Base-by-base conservation (phyloP, 2,113 vertebrate species). In the Indri indri region DNA sequence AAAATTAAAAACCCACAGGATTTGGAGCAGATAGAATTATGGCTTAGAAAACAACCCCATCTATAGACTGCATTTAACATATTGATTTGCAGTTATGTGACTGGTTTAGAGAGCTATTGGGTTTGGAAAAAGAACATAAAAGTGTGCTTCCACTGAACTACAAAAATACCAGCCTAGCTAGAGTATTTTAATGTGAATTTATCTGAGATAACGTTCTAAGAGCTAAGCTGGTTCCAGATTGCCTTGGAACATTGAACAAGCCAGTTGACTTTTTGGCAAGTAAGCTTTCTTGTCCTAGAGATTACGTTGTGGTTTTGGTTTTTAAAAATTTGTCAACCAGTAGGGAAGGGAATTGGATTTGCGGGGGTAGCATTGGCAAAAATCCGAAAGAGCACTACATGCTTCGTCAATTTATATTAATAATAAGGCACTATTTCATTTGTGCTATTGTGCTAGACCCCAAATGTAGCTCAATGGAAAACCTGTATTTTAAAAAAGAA, bases 111-210 rank as follows among this genome's bases (percentile, higher is more conserved):
- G 81, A 73, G 27, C 34, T 42, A 30, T 20, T 81, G 14, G 30
- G 17, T 89, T 94, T 91, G 68, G 52, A 54, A 93, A 79, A 88
- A 47, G 11, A 68, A 4, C 25, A 3, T 42, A 40, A 87, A 84
- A 87, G 37, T 91, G 40, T 94, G 65, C 91, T 90, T 97, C 86
- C 89, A 88, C 20, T 87, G 77, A 89, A 32, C 47, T 93, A 11
- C 32, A 80, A 54, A 88, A 85, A 61, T 47, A 42, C 16, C 54
- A n/a, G 10, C 20, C 30, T 61, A 25, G 73, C 52, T 73, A 42
- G 42, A 82, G 37, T 50, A 32, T 65, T 81, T 77, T 12, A 93
- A 59, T 70, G 61, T 82, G 54, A 91, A 71, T 65, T 74, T 93
- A 68, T 34, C 47, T 79, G 63, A 82, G 76, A 30, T 45, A 4